phyloP scores from a whole-genome alignment of 2,797 vertebrate genomes.

The Gephyroberyx darwinii region DNA sequence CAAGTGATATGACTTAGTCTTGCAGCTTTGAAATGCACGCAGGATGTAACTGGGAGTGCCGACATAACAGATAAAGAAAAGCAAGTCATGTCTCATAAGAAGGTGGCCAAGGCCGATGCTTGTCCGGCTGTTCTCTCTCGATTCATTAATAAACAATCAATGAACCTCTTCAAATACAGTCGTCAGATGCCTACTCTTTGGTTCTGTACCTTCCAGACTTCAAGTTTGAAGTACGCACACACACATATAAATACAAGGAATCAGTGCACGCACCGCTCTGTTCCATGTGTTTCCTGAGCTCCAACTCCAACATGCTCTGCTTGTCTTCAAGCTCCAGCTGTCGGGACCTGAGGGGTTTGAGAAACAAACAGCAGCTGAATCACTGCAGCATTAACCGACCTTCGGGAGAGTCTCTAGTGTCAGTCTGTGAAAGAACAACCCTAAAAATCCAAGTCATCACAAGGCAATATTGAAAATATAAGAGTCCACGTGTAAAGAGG shows the following conservation, averaged over 20 bases:
- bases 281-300: conserved; percentile 87
- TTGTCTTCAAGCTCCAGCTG: conserved; percentile 93
- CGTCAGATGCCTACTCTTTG: too few relatives aligned
- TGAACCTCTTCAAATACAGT: neutral
- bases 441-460: conserved; percentile 10
- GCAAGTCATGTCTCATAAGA: too few relatives aligned
- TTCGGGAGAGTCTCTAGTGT: neutral
- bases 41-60: too few relatives aligned
- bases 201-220: too few relatives aligned
- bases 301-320: conserved; percentile 88
- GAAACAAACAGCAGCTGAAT: conserved; percentile 42
- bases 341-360: conserved; percentile 80
- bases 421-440: neutral
- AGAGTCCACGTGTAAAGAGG: neutral
- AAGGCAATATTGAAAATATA: neutral
- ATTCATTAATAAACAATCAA: conserved; percentile 10
- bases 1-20: too few relatives aligned
- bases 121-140: neutral
- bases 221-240: neutral
- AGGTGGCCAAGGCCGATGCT: neutral
- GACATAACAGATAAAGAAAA: too few relatives aligned
- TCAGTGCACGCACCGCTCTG: conserved; percentile 77
- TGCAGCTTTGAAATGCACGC: too few relatives aligned
- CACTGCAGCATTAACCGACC: neutral
- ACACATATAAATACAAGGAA: neutral